Conservation (phyloP, 2,113 vertebrate genomes). For the Tragelaphus imberbis region DNA sequence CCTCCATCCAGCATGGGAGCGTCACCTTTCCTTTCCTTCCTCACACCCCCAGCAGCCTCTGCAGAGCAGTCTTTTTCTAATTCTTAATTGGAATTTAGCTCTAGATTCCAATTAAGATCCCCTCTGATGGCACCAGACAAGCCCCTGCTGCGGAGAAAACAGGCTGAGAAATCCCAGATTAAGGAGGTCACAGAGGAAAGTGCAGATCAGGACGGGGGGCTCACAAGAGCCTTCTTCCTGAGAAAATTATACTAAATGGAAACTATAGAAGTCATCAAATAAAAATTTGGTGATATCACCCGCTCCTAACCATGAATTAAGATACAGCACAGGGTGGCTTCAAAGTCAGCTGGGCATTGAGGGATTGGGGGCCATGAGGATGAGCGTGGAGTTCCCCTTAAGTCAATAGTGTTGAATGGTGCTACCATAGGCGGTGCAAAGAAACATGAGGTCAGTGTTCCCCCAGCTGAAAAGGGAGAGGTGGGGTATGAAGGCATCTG, state of each 20-base stretch:
- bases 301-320: not conserved
- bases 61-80: not conserved
- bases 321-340: not conserved
- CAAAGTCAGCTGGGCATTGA: not conserved
- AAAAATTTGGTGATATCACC: not conserved
- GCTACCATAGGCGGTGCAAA: not conserved
- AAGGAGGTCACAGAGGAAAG: not conserved
- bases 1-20: not conserved
- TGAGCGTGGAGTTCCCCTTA: not conserved
- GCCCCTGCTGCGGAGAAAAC: not conserved
- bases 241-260: not conserved
- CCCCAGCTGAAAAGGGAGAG: not conserved
- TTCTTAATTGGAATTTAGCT: not conserved
- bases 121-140: not conserved
- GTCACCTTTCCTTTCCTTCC: not conserved
- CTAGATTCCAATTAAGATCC: slow-evolving; percentile 9
- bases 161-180: not conserved
- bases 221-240: not conserved
- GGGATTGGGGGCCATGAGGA: not conserved
- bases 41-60: not conserved
- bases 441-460: not conserved
- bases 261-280: not conserved
- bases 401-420: not conserved
- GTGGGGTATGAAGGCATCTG: not conserved
- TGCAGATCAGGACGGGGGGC: not conserved